Evolutionary conservation across 2,113 vertebrate genomes (phyloP).

Genomic region (Prietella phreatophila): DNA sequence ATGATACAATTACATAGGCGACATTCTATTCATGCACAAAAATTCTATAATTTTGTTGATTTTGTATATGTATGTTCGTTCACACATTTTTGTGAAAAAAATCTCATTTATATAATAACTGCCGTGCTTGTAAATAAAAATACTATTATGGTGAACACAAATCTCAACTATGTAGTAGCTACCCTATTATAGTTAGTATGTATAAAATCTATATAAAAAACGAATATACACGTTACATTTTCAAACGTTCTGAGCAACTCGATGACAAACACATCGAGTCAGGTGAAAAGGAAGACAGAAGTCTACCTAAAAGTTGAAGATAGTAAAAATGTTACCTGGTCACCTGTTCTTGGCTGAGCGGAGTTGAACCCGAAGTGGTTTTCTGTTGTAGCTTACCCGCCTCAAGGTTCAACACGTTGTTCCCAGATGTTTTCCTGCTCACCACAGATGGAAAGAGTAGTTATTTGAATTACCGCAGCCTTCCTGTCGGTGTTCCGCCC

Average conservation of each 20-base stretch:
- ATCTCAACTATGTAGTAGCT: no score
- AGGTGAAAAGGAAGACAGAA: not conserved
- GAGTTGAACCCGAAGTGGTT: not conserved
- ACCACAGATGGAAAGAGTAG: not conserved
- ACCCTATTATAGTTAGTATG: not conserved
- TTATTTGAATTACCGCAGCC: not conserved
- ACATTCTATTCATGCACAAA: not conserved
- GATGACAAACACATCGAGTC: not conserved
- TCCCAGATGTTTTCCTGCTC: not conserved
- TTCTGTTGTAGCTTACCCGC: not conserved
- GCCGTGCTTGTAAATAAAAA: not conserved
- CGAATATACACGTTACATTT: not conserved
- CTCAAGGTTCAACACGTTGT: no score
- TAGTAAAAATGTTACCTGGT: not conserved
- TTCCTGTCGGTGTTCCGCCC: not conserved
- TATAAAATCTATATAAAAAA: not conserved
- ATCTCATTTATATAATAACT: not conserved
- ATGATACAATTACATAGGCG: not conserved
- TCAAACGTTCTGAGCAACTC: not conserved
- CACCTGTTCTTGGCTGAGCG: not conserved
- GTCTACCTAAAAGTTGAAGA: not conserved
- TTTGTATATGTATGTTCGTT: not conserved
- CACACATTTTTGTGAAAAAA: not conserved
- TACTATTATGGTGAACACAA: not conserved
- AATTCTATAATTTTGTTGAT: not conserved